Evolutionary conservation across 2,113 vertebrate species (phyloP).

Genomic region (Cyphomyrus discorhynchus): DNA sequence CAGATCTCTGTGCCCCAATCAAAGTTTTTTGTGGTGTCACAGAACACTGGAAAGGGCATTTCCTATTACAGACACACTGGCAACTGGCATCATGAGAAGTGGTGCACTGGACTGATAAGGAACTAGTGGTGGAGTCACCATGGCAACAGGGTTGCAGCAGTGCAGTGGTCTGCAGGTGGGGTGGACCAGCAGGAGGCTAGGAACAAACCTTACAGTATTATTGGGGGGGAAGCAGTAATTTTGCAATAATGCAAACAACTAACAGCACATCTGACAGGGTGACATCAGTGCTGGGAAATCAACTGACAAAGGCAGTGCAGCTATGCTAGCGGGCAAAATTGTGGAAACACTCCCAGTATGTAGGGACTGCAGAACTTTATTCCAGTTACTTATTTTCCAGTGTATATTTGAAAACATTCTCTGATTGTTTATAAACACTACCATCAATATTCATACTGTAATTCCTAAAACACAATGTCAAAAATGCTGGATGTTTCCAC

Average conservation of each 20-base stretch:
- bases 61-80: background rate
- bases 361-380: too few relatives aligned
- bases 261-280: background rate
- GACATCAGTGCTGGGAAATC: background rate
- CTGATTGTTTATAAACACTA: too few relatives aligned
- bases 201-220: background rate
- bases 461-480: too few relatives aligned
- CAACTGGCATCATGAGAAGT: background rate
- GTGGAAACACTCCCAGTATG: too few relatives aligned
- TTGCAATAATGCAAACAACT: background rate
- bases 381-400: too few relatives aligned
- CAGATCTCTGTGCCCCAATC: background rate
- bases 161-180: background rate
- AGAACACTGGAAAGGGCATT: background rate
- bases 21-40: background rate
- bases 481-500: too few relatives aligned
- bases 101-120: slow-evolving; percentile 6
- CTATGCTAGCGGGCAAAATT: background rate
- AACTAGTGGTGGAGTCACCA: background rate
- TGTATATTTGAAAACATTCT: too few relatives aligned
- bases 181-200: background rate
- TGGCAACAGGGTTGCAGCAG: background rate
- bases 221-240: background rate
- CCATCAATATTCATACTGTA: too few relatives aligned
- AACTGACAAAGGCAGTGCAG: background rate